Base-by-base conservation (phyloP, 1,140 invertebrate species). In the Vollenhovia emeryi region DNA sequence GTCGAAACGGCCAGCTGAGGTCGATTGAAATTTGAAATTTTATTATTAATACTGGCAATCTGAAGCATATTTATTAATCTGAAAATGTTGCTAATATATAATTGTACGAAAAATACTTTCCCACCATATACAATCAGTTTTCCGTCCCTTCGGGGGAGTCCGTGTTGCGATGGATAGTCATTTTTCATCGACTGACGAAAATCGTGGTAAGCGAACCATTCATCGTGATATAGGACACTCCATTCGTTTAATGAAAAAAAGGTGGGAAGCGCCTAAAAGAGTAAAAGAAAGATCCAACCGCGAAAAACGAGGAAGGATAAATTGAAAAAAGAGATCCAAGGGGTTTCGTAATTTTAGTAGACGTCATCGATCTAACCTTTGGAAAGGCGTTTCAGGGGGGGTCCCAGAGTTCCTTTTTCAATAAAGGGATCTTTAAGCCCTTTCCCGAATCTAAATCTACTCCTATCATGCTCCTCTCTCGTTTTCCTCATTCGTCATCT, bases 271-370 rank as follows among this genome's bases (percentile, higher is more conserved):
- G 50, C 18, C 21, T 48, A 50, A 79, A 71, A 48, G n/a, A 33
- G 57, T 57, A 43, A 59, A 87, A 69, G 48, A 45, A 75, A 74
- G 60, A 71, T 80, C 64, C 87, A 84, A 84, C 88, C 86, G 73
- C 57, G 84, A 85, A 76, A 91, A 90, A 90, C 82, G 82, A 43
- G 68, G 66, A 57, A 87, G 73, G 62, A 82, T 86, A 89, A 85
- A 87, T 0, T 71, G 87, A 91, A 92, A 89, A 91, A 91, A 86
- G 86, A 89, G 83, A 87, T 87, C 88, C 86, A 93, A 93, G 93
- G 93, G 93, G 93, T 93, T 94, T 90, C 84, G 89, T 91, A 93
- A 92, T 91, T 91, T 91, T 74, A 84, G 84, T 84, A 87, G 88
- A 91, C 93, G 88, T 89, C 86, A 91, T 89, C 87, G 91, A 92